Evolutionary conservation across 1,140 invertebrate species (phyloP).

Genomic region (Drosophila funebris): DNA sequence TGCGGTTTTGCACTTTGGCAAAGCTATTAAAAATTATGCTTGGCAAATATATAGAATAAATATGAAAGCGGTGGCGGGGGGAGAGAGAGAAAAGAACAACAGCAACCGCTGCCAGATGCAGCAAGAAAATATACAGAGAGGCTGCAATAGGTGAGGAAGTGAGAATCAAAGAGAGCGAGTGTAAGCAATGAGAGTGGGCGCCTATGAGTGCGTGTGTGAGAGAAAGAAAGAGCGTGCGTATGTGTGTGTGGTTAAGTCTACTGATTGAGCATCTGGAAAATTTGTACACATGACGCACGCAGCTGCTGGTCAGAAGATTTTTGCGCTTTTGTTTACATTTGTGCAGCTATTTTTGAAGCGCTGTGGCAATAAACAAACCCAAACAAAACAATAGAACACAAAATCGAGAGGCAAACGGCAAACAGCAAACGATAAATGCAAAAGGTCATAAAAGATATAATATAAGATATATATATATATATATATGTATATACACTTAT

Average conservation of each 20-base stretch:
- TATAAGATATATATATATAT: conserved; percentile 20
- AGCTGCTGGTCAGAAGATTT: conserved; percentile 60
- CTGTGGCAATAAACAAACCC: conserved; percentile 71
- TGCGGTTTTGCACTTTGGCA: conserved; percentile 75
- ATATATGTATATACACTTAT: not conserved
- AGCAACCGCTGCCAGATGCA: conserved; percentile 43
- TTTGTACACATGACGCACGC: conserved; percentile 75
- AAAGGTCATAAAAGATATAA: conserved; percentile 64
- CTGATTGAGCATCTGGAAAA: conserved; percentile 70
- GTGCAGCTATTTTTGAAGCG: conserved; percentile 79
- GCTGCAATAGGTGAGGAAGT: not conserved
- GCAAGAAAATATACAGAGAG: conserved; percentile 16
- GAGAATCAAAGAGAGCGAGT: not conserved
- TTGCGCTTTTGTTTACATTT: conserved; percentile 79
- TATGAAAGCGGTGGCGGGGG: too few species aligned
- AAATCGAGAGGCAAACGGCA: conserved; percentile 15
- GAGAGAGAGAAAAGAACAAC: not conserved
- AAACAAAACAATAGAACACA: conserved; percentile 62
- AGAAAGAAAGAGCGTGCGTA: not conserved
- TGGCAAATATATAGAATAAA: conserved; percentile 40
- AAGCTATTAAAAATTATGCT: conserved; percentile 73
- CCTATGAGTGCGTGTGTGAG: not conserved
- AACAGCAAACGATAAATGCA: conserved; percentile 22
- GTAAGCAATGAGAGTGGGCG: not conserved
- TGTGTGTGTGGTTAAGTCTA: not conserved